Percentiles rank a stretch among this genome's conserved stretches.
phyloP scores from a whole-genome alignment of 2,888 invertebrate species.

The Dusona sp. region DNA sequence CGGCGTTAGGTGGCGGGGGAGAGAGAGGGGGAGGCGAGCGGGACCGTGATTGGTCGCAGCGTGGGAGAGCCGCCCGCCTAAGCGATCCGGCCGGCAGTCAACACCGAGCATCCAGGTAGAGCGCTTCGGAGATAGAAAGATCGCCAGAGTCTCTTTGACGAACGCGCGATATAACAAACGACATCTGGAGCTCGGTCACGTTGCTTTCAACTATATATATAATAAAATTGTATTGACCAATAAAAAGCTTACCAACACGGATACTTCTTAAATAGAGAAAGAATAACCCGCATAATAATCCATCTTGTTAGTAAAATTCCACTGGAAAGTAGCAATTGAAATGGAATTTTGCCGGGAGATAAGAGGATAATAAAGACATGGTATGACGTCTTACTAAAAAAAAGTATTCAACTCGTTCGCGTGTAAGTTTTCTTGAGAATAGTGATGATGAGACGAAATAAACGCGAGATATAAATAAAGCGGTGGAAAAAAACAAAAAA shows the following conservation, averaged over 20 bases:
- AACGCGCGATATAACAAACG: constrained; percentile 49
- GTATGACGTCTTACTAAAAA: neutral
- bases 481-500: neutral
- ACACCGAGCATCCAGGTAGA: constrained; percentile 82
- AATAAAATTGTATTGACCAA: neutral
- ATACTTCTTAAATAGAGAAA: neutral
- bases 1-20: constrained; percentile 76
- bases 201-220: constrained; percentile 32
- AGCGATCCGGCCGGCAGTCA: constrained; percentile 81
- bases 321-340: neutral
- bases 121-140: constrained; percentile 73
- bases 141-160: constrained; percentile 24
- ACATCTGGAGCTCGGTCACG: constrained; percentile 51
- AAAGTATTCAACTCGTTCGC: neutral
- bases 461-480: neutral
- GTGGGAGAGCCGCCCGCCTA: constrained; percentile 84
- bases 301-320: neutral
- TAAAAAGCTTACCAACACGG: neutral
- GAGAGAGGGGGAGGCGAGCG: constrained; percentile 82
- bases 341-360: neutral
- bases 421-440: constrained; percentile 29
- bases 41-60: constrained; percentile 82
- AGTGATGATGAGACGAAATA: neutral
- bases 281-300: neutral
- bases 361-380: neutral